phyloP scores from a whole-genome alignment of 2,797 vertebrate genomes.

The Eleutherodactylus coqui region DNA sequence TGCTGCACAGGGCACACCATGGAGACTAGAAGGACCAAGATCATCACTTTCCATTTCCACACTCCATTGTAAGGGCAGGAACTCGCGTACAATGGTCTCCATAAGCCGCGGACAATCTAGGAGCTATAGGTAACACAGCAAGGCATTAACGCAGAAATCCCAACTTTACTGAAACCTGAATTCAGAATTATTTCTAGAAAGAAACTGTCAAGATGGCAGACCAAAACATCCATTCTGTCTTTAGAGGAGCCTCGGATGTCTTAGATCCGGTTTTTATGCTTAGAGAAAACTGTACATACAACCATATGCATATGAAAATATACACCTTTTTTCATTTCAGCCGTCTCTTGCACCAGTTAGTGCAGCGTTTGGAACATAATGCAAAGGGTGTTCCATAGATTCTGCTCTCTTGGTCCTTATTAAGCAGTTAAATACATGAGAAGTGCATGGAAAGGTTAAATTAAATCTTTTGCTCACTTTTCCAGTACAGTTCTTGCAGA shows the following conservation, averaged over 20 bases:
- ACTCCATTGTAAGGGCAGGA: slow-evolving; percentile 88
- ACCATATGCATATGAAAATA: too few relatives aligned
- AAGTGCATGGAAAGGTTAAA: not conserved
- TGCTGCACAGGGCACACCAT: slow-evolving; percentile 81
- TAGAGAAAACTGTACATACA: not conserved
- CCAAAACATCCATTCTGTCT: not conserved
- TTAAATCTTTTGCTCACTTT: not conserved
- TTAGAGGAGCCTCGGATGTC: not conserved
- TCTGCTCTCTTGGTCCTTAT: not conserved
- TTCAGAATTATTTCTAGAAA: not conserved
- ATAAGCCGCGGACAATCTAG: slow-evolving; percentile 90
- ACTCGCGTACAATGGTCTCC: slow-evolving; percentile 87
- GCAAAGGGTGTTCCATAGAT: not conserved
- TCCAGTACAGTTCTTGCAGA: not conserved
- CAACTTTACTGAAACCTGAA: not conserved
- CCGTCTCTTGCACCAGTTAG: not conserved
- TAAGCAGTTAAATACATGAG: not conserved
- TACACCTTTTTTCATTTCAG: too few relatives aligned
- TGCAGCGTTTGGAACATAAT: not conserved
- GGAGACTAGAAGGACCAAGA: slow-evolving; percentile 73
- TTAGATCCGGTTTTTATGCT: too few relatives aligned
- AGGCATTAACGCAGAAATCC: not conserved
- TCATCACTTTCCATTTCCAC: slow-evolving; percentile 66
- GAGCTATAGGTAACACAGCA: slow-evolving; percentile 75
- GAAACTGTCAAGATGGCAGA: not conserved